Evolutionary conservation across 1,140 invertebrate species (phyloP), one percentile per base, ranked within the genome.

Genomic region (Danaus plexippus): DNA sequence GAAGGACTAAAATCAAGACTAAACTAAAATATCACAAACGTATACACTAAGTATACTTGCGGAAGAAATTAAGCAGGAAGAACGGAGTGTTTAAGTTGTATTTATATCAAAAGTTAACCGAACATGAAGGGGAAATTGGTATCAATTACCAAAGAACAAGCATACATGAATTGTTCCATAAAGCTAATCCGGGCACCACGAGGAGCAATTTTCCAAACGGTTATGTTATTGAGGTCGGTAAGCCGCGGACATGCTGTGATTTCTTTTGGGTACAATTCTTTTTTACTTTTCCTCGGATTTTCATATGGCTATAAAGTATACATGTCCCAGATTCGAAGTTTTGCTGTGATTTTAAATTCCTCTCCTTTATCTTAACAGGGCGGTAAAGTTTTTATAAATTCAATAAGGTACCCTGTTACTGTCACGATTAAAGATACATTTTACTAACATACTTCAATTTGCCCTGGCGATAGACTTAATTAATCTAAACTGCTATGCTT

Each of bases 401-500:
- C 22, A 32, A 32, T 32, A 4, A 32, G 22, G 7, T 32, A 4
- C 22, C 22, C 7, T 32, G 22, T 4, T 32, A 32, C 22, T 15
- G 15, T 15, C 15, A 32, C 5, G 22, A 32, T 32, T 32, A 32
- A 32, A 32, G 7, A 4, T 5, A 8, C 22, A 32, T 32, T 32
- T 32, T 1, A 8, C 22, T 32, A 32, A 32, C 22, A 32, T 32
- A 32, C 22, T 32, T 32, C 22, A 32, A 32, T 32, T 70, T 71
- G 75, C 76, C 76, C 76, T 77, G 70, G 75, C 71, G 74, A 67
- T 59, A 73, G 74, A 80, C 71, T 78, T 75, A 80, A 86, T 86
- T 85, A 81, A 73, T 82, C 73, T 68, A 75, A 81, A 86, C 75
- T 83, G 80, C 82, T 86, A 86, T 86, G 79, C 74, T 71, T 86